Conservation (phyloP, 1,140 invertebrate species). For the Oncopeltus fasciatus region DNA sequence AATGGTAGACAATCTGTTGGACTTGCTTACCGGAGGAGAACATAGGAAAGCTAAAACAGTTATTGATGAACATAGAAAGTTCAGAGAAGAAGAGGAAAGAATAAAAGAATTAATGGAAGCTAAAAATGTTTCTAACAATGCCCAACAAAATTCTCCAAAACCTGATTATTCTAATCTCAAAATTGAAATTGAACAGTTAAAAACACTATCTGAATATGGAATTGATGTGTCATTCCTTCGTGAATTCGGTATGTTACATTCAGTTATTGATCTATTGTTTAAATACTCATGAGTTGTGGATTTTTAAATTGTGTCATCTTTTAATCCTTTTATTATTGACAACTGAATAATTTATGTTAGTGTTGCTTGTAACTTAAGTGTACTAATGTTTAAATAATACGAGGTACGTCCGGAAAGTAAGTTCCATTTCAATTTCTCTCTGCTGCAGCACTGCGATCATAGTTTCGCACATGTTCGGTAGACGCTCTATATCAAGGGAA, state of each 20-base stretch:
- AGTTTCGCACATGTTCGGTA: too few relatives aligned
- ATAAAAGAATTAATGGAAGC: conserved; percentile 37
- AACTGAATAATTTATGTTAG: too few relatives aligned
- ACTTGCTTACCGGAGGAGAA: conserved; percentile 69
- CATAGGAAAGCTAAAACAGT: conserved; percentile 60
- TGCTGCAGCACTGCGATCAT: too few relatives aligned
- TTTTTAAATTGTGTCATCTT: too few relatives aligned
- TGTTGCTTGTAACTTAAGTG: too few relatives aligned
- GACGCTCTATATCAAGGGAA: too few relatives aligned
- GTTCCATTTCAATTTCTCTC: too few relatives aligned
- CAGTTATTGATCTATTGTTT: conserved; percentile 20
- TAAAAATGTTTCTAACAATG: conserved; percentile 4
- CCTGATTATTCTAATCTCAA: conserved; percentile 34
- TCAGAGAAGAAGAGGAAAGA: conserved; percentile 45
- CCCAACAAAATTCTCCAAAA: not conserved
- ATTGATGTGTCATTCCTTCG: conserved; percentile 74
- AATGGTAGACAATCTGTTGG: conserved; percentile 71
- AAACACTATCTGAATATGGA: conserved; percentile 57
- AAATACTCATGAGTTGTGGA: not conserved
- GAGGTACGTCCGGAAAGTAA: too few relatives aligned
- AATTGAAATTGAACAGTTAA: conserved; percentile 59
- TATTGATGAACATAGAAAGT: conserved; percentile 43
- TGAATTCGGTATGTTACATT: conserved; percentile 41
- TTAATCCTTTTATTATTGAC: too few relatives aligned
- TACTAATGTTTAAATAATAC: too few relatives aligned